Evolutionary conservation across 2,797 vertebrate species (phyloP).

Genomic region (Pitangus sulphuratus): DNA sequence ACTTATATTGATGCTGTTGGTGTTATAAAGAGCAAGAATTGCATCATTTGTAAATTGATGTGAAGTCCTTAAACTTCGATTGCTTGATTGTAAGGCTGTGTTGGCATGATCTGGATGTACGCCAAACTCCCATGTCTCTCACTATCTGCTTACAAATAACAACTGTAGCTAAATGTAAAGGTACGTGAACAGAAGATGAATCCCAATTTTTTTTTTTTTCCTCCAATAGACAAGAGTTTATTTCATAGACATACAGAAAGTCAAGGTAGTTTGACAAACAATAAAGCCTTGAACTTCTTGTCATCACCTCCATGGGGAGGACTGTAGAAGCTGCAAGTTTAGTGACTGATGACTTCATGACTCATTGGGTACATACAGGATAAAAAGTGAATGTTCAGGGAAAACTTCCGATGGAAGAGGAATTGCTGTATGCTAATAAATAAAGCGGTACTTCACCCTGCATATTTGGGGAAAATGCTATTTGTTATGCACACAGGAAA

Average conservation of each 20-base stretch:
- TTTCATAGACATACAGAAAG: not conserved
- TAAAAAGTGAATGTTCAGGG: not conserved
- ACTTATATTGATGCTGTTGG: not conserved
- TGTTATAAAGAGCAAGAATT: not conserved
- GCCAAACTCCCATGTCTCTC: not conserved
- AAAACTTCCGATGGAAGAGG: not conserved
- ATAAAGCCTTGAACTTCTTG: not conserved
- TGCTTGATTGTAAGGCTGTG: not conserved
- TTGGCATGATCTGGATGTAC: not conserved
- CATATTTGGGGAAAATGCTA: not conserved
- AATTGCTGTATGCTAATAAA: not conserved
- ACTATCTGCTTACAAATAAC: not conserved
- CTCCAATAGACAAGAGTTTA: not conserved
- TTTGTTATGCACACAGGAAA: not conserved
- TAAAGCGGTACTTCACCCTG: not conserved
- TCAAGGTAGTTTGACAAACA: not conserved
- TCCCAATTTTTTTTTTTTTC: not conserved
- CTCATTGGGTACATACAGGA: not conserved
- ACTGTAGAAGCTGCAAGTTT: not conserved
- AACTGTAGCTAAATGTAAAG: not conserved
- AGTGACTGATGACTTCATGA: not conserved
- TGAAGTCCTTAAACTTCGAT: not conserved
- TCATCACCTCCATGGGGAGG: fast-evolving
- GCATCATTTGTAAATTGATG: not conserved
- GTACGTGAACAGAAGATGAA: not conserved